Base-by-base conservation (phyloP, 2,797 vertebrate genomes). In the Microcaecilia unicolor region DNA sequence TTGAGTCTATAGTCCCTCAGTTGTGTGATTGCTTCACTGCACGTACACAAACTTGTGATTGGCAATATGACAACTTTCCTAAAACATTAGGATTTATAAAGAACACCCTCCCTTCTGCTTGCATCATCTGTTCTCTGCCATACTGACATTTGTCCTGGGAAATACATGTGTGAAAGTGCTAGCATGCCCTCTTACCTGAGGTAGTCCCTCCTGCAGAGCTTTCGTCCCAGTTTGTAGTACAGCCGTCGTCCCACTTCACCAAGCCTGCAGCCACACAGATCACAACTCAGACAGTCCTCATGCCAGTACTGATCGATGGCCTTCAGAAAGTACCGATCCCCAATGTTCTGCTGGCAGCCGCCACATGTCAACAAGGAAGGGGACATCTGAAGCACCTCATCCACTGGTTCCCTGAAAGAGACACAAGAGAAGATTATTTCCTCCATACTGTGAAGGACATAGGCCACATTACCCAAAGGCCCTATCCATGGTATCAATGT, bases 221-320 rank as follows among this genome's bases (percentile, higher is more conserved):
- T 99, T 33, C 96, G 83, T 46, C 96, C 96, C 59, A 99, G 83
- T 55, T 99, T 99, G 79, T 92, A 99, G 66, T 99, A 99, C 31
- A 99, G 70, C 17, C 96, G 77, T 8, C 95, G 80, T 12, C 96
- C 96, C 48, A 98, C 95, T 55, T 99, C 95, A 1, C 96, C 96
- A 4, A 99, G 85, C 11, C 96, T 72, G 49, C 96, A 99, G 24
- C 95, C 94, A 0, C 96, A 99, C 31, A 99, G 84, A 74, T 99
- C 96, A 5, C 96, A 98, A 84, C 94, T 99, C 50, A 99, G 86
- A 46, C 96, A 99, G 76, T 99, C 96, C 56, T 99, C 96, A 0
- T 99, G 96, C 96, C 96, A 99, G 81, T 98, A 99, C 74, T 96
- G 93, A 51, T 99, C 96, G 14, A 99, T 97, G 76, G 96, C 96